phyloP scores from a whole-genome alignment of 2,888 invertebrate genomes.

The Harpalus rubripes region DNA sequence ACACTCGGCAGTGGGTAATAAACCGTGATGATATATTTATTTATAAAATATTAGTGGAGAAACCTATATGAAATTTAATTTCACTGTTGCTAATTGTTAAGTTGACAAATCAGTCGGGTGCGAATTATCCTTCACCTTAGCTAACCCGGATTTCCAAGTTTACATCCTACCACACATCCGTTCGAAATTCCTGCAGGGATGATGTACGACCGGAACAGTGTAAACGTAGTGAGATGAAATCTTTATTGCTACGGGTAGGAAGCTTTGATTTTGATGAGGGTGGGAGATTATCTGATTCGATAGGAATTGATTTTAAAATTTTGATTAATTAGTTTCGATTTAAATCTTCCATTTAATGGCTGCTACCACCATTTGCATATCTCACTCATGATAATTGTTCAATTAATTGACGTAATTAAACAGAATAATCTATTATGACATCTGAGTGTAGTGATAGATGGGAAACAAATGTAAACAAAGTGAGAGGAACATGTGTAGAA shows the following conservation, averaged over 20 bases:
- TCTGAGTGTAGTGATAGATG: constrained; percentile 10
- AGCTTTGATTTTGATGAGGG: constrained; percentile 26
- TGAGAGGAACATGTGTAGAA: constrained; percentile 8
- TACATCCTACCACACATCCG: constrained; percentile 1
- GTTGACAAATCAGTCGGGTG: neutral
- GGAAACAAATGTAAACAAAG: constrained; percentile 17
- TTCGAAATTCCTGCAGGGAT: neutral
- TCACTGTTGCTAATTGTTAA: neutral
- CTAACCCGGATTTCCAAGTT: neutral
- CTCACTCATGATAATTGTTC: constrained; percentile 31
- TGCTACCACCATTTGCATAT: constrained; percentile 23
- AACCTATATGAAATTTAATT: too few relatives aligned
- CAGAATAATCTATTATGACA: constrained; percentile 14
- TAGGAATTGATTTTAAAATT: constrained; percentile 25
- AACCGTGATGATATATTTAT: too few relatives aligned
- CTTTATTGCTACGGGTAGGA: constrained; percentile 11
- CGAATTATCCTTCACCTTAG: neutral
- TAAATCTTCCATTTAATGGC: constrained; percentile 34
- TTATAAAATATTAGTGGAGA: too few relatives aligned
- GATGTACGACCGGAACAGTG: neutral
- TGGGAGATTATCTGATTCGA: constrained; percentile 10
- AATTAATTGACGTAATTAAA: constrained; percentile 40
- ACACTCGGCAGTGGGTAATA: too few relatives aligned
- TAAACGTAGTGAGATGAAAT: constrained; percentile 36
- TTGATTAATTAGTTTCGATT: constrained; percentile 44